Conservation (phyloP, 30 jellyfish, hydroid and myxozoan genomes). For the Phacellophora camtschatica region DNA sequence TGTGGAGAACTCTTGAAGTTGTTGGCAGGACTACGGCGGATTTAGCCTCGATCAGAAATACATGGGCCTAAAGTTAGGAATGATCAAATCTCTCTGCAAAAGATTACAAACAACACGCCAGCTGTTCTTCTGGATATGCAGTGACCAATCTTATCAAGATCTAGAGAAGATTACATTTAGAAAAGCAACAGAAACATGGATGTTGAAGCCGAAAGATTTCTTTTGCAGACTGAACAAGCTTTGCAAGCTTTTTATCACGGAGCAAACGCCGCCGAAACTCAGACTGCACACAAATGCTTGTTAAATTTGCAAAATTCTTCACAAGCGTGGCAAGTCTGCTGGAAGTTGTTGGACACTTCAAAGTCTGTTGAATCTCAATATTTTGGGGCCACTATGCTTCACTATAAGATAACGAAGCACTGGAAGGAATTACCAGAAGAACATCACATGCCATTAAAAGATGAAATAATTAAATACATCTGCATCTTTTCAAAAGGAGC, state of each 20-base stretch:
- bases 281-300: constrained; percentile 80
- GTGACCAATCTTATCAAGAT: too few relatives aligned
- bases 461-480: constrained; percentile 36
- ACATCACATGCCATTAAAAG: constrained; percentile 39
- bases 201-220: neutral
- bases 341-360: constrained; percentile 56
- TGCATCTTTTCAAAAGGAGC: constrained; percentile 17
- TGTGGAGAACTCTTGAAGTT: too few relatives aligned
- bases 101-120: too few relatives aligned
- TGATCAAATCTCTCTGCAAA: too few relatives aligned
- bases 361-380: constrained; percentile 74
- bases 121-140: too few relatives aligned
- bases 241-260: constrained; percentile 66
- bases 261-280: constrained; percentile 31
- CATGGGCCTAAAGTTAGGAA: too few relatives aligned
- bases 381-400: constrained; percentile 85
- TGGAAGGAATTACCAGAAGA: constrained; percentile 64
- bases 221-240: constrained; percentile 51
- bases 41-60: too few relatives aligned
- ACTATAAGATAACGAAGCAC: constrained; percentile 41
- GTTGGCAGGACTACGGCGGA: too few relatives aligned
- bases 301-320: constrained; percentile 65
- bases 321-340: constrained; percentile 78
- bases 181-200: constrained; percentile 8
- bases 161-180: too few relatives aligned